Percentiles rank a stretch among this genome's conserved stretches.
Evolutionary conservation across 1,140 invertebrate genomes (phyloP).

Genomic region (Tyrophagus putrescentiae): DNA sequence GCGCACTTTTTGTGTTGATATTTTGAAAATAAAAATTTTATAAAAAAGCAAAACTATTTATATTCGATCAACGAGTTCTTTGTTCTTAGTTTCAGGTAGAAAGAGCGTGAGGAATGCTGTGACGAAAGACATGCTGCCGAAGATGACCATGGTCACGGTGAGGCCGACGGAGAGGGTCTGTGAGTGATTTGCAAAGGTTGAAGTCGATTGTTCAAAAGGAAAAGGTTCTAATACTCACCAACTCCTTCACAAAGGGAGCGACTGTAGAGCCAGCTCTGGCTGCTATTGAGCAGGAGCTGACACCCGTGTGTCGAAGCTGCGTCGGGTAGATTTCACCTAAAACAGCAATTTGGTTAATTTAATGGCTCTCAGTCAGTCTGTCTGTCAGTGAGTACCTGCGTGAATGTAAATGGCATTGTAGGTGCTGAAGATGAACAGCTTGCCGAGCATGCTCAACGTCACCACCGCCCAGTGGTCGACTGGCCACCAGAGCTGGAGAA

Average conservation of each 20-base stretch:
- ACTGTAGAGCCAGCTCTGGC: slow-evolving; percentile 33
- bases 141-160: slow-evolving; percentile 3
- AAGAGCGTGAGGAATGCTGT: neutral
- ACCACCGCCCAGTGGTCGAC: neutral
- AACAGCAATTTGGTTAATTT: no score
- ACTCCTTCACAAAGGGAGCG: slow-evolving; percentile 38
- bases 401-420: slow-evolving; percentile 19
- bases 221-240: slow-evolving; percentile 32
- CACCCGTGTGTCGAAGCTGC: slow-evolving; percentile 31
- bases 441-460: slow-evolving; percentile 7
- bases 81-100: slow-evolving; percentile 18
- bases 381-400: no score
- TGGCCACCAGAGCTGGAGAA: neutral
- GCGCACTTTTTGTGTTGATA: slow-evolving; percentile 3
- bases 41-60: neutral
- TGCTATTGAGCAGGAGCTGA: slow-evolving; percentile 31
- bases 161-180: neutral
- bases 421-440: slow-evolving; percentile 14
- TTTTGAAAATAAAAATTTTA: neutral
- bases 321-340: slow-evolving; percentile 69
- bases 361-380: no score
- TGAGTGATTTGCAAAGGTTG: neutral
- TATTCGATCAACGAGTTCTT: slow-evolving; percentile 4
- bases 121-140: slow-evolving; percentile 14
- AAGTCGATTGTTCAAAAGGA: neutral